These are phyloP conservation scores for Zoanthus sansibaricus DNA, from an alignment of 92 coral and sea anemone genomes.

Conservation along the genomic window DNA sequence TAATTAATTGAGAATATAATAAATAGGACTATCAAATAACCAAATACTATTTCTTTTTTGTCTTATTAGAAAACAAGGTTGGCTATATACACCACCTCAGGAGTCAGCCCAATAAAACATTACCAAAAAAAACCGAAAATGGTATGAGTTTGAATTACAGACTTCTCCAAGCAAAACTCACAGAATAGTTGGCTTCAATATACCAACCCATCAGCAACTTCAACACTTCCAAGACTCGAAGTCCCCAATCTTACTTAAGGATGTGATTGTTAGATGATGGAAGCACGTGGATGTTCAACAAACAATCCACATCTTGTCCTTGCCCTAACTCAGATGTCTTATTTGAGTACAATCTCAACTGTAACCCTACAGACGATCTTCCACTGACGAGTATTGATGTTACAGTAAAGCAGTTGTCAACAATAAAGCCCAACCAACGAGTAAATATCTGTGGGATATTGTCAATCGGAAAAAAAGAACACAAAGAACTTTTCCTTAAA, in stretches of 20 bases:
- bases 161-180: conserved; percentile 36
- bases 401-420: conserved; percentile 42
- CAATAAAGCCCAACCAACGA: conserved; percentile 47
- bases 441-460: conserved; percentile 50
- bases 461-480: conserved; percentile 51
- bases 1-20: neutral
- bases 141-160: conserved; percentile 54
- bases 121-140: conserved; percentile 26
- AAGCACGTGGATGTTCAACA: conserved; percentile 50
- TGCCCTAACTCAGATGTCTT: conserved; percentile 52
- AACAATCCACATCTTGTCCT: conserved; percentile 37
- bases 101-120: conserved; percentile 34
- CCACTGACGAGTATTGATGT: conserved; percentile 40
- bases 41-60: conserved; percentile 1
- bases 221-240: conserved; percentile 41
- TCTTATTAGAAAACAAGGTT: conserved; percentile 18
- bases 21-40: conserved; percentile 1
- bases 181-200: conserved; percentile 46
- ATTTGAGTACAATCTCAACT: conserved; percentile 31
- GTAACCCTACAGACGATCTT: conserved; percentile 40
- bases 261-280: conserved; percentile 37
- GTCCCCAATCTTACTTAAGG: conserved; percentile 40
- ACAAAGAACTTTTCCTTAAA: conserved; percentile 26
- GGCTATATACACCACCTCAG: conserved; percentile 37
- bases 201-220: conserved; percentile 31